Conservation (phyloP, 2,888 invertebrate species). For the Sphaeridia pumilis region DNA sequence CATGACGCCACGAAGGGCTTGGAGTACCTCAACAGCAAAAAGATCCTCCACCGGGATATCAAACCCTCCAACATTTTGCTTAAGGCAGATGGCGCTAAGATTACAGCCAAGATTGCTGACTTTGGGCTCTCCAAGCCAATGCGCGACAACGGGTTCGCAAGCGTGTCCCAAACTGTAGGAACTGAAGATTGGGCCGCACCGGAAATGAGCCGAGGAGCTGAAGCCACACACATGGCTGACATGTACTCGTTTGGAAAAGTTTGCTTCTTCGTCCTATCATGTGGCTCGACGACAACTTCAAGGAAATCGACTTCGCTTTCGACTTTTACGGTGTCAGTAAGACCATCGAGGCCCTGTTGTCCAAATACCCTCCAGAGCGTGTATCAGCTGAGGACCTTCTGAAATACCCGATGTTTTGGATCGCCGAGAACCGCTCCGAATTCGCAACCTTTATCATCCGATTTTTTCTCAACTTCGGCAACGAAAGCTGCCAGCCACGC, state of each 20-base stretch:
- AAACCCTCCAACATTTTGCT: background rate
- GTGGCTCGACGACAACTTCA: background rate
- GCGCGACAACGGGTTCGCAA: background rate
- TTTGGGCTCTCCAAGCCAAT: background rate
- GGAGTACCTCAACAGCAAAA: background rate
- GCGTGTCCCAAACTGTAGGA: background rate
- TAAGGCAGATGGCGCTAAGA: background rate
- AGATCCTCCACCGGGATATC: background rate
- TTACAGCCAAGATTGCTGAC: background rate
- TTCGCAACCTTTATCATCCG: background rate
- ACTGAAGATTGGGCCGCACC: background rate
- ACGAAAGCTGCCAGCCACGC: background rate
- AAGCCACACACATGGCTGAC: background rate
- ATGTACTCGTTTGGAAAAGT: background rate
- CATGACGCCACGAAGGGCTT: background rate
- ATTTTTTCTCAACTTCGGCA: background rate
- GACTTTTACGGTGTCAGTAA: background rate
- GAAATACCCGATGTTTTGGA: background rate
- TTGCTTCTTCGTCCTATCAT: background rate
- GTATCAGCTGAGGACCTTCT: background rate
- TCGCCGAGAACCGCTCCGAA: background rate
- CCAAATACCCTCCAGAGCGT: background rate
- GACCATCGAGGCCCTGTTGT: background rate
- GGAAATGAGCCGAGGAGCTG: background rate
- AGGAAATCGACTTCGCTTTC: background rate